Conservation (phyloP, 2,113 vertebrate genomes). For the Poeciliopsis retropinna region DNA sequence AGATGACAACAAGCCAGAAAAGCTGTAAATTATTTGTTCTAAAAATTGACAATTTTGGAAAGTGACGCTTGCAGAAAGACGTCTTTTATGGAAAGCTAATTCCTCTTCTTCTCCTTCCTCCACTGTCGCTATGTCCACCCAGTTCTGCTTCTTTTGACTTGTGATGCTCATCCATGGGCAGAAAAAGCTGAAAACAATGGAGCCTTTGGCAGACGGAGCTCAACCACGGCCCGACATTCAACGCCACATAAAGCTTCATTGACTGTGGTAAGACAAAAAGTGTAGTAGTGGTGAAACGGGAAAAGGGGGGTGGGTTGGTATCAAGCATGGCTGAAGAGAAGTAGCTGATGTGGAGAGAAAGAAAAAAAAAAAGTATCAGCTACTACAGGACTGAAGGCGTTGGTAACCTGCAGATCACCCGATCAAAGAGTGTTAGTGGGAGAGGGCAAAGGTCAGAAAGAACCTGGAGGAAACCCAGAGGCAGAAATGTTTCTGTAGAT, state of each 20-base stretch:
- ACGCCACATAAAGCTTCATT: conserved; percentile 84
- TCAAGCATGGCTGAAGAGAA: conserved; percentile 33
- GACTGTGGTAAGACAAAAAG: conserved; percentile 56
- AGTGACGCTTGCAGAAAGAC: not conserved
- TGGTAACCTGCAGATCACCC: conserved; percentile 31
- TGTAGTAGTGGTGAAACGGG: not conserved
- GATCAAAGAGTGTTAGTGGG: conserved; percentile 52
- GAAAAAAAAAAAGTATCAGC: conserved; percentile 17
- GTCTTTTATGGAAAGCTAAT: conserved; percentile 15
- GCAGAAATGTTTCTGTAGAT: conserved; percentile 15
- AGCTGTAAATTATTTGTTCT: not conserved
- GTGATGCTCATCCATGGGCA: conserved; percentile 81
- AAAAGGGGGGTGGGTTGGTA: conserved; percentile 4
- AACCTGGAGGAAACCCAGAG: conserved; percentile 19
- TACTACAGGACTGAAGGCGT: conserved; percentile 15
- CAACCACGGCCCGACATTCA: conserved; percentile 72
- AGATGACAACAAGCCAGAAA: conserved; percentile 28
- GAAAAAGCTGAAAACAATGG: conserved; percentile 82
- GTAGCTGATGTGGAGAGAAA: conserved; percentile 13
- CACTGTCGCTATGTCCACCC: not conserved
- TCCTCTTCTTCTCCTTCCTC: conserved; percentile 26
- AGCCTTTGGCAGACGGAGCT: conserved; percentile 74
- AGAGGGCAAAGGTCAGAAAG: conserved; percentile 33
- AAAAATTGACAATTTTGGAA: not conserved
- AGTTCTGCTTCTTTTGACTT: conserved; percentile 46